These are phyloP conservation scores for Petaurus breviceps DNA, from an alignment of 2,113 vertebrate species.

Conservation along the genomic window DNA sequence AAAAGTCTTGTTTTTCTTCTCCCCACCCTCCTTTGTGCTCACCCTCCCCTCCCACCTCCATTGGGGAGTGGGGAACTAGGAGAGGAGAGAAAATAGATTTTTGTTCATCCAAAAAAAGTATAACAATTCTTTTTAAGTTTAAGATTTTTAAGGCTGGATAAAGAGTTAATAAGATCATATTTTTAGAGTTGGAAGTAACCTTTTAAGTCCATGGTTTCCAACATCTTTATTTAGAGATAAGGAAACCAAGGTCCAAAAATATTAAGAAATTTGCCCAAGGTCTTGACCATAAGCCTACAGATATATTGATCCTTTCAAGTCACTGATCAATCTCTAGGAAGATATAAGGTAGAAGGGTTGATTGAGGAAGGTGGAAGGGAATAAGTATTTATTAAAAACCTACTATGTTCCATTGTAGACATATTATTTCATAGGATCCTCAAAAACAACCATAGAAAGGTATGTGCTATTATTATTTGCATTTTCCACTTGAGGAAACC, in stretches of 20 bases:
- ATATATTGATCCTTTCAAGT: not conserved
- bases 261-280: not conserved
- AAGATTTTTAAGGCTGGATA: not conserved
- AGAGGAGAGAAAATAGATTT: not conserved
- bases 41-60: too few relatives aligned
- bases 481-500: not conserved
- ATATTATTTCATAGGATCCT: not conserved
- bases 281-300: not conserved
- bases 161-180: not conserved
- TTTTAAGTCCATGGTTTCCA: not conserved
- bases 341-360: not conserved
- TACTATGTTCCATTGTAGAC: not conserved
- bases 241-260: not conserved
- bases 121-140: not conserved
- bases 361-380: not conserved
- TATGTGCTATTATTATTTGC: not conserved
- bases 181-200: not conserved
- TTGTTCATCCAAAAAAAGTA: not conserved
- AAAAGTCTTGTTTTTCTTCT: not conserved
- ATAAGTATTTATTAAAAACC: not conserved
- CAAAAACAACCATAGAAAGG: not conserved
- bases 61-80: not conserved
- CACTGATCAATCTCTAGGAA: not conserved
- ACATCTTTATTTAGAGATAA: not conserved
- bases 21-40: not conserved